Base-by-base conservation (phyloP, 2,888 invertebrate genomes). In the Sphinx pinastri region DNA sequence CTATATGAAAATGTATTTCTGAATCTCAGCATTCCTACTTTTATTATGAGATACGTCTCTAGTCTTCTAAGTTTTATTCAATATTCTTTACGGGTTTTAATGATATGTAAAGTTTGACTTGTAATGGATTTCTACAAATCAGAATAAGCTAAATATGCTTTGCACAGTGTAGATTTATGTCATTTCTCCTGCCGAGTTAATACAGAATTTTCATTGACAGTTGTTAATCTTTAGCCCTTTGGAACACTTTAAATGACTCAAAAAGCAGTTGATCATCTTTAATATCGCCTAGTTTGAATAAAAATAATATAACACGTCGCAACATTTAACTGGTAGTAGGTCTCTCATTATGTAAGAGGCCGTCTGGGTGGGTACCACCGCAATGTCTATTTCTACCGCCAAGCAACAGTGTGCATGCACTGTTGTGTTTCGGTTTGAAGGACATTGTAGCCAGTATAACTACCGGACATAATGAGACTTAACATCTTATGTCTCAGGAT, bases 21-120 rank as follows among this genome's bases (percentile, higher is more conserved):
- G 71, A 76, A 73, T 74, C 49, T 71, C 68, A 38, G 66, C 0
- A 70, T 71, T 69, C 69, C 47, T 63, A 47, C 52, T 38, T 19
- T 25, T 16, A 13, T 25, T 16, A 25, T 31, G 12, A 31, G 13
- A 52, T 31, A n/a, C 31, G 11, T 52, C 8, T 55, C 60, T 69
- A 69, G 68, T 69, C 68, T 69, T 25, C 63, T 69, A 47, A 69
- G 10, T 59, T 63, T 69, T 31, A 2, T 13, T 57, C 13, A 25
- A 25, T 57, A 12, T 14, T 49, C n/a, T 63, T 19, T 63, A 63
- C 63, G 63, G 63, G 63, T 63, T 63, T 49, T 58, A 63, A 16
- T 49, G 63, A 38, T 38, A 38, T 63, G 19, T 47, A 63, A 63
- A 63, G 45, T 60, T 45, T 60, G 60, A 60, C 47, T 60, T 60